Base-by-base conservation (phyloP, 2,888 invertebrate species). In the Caenorhabditis doughertyi region DNA sequence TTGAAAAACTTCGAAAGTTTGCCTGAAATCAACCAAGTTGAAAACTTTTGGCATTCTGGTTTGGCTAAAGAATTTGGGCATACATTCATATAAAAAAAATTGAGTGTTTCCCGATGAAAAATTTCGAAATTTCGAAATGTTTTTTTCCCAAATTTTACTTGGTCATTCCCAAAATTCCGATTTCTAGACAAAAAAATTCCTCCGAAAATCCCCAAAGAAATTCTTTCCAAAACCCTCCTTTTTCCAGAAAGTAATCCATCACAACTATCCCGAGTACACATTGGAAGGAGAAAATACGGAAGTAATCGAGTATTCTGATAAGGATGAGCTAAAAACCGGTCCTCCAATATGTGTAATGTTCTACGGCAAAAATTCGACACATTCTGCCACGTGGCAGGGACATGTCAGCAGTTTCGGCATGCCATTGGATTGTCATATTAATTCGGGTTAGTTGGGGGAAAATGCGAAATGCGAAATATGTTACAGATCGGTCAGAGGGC, bases 311-410 rank as follows among this genome's bases (percentile, higher is more conserved):
- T 73, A 64, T 13, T 25, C 25, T n/a, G 29, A 39, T 2, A 42
- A 39, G 11, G 64, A 73, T 44, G 62, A 49, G 29, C 7, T 44
- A n/a, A 55, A 25, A 9, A 44, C 27, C 2, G 73, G 73, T 42
- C 35, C 39, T 3, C 72, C 72, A 4, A n/a, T 42, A 2, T 79
- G 79, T 56, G 64, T 79, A 0, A 65, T 79, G 23, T 79, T 64
- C 18, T 79, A 56, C 23, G 79, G 71, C 2, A 3, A 53, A 11
- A 79, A 79, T 23, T 29, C n/a, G 18, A 64, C 79, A 0, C 79
- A 79, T 21, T 71, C 70, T 8, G 32, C 27, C 9, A 35, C 64
- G 7, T 79, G 79, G 79, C 79, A 79, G 65, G 79, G 79, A 13
- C 64, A 64, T 18, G 71, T 79, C 5, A 71, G 64, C 55, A 58